A percentile compares a stretch with the other conserved stretches of the same genome.
Conservation (phyloP, 1,140 invertebrate species). For the Papilio xuthus region DNA sequence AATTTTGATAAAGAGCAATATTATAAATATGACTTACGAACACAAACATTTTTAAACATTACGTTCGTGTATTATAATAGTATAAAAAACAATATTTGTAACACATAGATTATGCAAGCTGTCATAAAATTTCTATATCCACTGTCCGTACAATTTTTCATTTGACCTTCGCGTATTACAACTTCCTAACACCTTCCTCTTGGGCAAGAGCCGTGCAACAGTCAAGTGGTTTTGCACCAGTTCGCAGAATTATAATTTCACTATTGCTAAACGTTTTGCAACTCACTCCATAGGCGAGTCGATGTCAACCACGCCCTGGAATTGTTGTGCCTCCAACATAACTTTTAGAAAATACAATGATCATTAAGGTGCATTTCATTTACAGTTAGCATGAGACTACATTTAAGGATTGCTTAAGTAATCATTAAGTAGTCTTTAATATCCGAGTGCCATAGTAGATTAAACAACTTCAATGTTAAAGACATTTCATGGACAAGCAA, state of each 20-base stretch:
- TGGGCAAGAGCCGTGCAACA: slow-evolving; percentile 63
- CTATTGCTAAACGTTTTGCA: slow-evolving; percentile 75
- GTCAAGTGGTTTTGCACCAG: slow-evolving; percentile 72
- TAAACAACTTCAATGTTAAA: too few species aligned
- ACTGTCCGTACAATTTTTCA: slow-evolving; percentile 55
- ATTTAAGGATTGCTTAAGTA: too few species aligned
- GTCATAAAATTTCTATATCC: slow-evolving; percentile 52
- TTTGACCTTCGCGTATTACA: slow-evolving; percentile 65
- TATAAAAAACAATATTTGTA: slow-evolving; percentile 1
- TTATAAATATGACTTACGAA: neutral
- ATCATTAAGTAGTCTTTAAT: too few species aligned
- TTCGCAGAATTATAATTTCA: slow-evolving; percentile 78
- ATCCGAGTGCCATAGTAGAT: too few species aligned
- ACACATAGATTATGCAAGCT: neutral
- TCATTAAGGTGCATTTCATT: too few species aligned
- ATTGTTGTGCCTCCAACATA: slow-evolving; percentile 67
- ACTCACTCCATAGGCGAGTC: slow-evolving; percentile 66
- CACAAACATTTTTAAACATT: neutral
- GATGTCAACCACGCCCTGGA: slow-evolving; percentile 75
- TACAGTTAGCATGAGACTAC: too few species aligned
- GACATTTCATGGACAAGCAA: too few species aligned
- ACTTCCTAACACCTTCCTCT: slow-evolving; percentile 73
- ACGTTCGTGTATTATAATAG: neutral
- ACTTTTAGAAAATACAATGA: slow-evolving; percentile 5
- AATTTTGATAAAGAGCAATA: neutral